These are phyloP conservation scores for Halcyon badia DNA, from an alignment of 2,797 vertebrate species.

Conservation along the genomic window DNA sequence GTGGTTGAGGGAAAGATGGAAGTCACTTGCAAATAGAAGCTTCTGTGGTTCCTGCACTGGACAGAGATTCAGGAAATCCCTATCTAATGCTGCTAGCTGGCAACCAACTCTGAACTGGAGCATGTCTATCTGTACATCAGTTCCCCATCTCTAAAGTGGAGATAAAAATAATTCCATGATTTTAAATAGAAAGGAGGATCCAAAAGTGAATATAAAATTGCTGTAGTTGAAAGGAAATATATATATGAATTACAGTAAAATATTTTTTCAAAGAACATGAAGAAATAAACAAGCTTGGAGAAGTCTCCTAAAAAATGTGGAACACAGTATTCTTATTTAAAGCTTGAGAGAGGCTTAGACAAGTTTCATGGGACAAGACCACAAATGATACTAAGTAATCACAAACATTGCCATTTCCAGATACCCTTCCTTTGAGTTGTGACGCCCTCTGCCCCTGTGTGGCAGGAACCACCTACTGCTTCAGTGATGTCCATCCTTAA, in stretches of 20 bases:
- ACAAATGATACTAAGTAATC: not conserved
- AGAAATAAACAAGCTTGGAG: not conserved
- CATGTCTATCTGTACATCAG: not conserved
- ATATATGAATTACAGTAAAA: not conserved
- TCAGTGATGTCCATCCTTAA: not conserved
- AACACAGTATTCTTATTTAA: not conserved
- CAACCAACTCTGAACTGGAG: not conserved
- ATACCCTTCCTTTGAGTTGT: not conserved
- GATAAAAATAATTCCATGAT: not conserved
- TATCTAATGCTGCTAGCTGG: not conserved
- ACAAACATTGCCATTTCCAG: not conserved
- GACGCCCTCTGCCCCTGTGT: not conserved
- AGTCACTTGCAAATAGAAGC: not conserved
- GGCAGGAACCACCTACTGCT: not conserved
- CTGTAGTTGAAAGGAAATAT: not conserved
- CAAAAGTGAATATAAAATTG: not conserved
- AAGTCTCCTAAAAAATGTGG: not conserved
- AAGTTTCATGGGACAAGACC: not conserved
- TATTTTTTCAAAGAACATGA: not conserved
- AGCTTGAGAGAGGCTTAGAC: not conserved
- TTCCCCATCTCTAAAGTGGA: not conserved
- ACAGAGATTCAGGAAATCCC: not conserved
- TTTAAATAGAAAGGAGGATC: not conserved
- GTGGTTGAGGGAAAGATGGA: not conserved
- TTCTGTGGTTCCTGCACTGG: not conserved